A percentile compares a stretch with the other conserved stretches of the same genome.
phyloP scores from a whole-genome alignment of 1,140 invertebrate species.

The Melipona quadrifasciata region DNA sequence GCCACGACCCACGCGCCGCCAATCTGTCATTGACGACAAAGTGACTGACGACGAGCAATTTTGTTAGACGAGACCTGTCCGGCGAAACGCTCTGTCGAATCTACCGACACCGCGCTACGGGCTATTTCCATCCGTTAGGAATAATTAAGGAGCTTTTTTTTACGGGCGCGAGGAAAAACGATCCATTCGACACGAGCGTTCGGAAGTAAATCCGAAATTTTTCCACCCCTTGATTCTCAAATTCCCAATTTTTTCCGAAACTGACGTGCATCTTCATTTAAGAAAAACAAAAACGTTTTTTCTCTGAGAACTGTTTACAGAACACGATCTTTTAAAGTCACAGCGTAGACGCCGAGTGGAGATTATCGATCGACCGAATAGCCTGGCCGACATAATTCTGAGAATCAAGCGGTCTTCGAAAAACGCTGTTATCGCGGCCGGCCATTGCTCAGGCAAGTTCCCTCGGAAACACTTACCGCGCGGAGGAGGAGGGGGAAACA shows the following conservation, averaged over 20 bases:
- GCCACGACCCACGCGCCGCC: constrained; percentile 6
- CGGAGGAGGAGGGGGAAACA: not conserved
- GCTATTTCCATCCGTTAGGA: not conserved
- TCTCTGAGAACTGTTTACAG: too few relatives aligned
- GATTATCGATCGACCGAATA: not conserved
- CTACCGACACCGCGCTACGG: not conserved
- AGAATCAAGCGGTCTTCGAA: not conserved
- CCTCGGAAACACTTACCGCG: constrained; percentile 25
- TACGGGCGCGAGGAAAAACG: too few relatives aligned
- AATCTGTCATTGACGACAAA: constrained; percentile 26
- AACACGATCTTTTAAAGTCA: not conserved
- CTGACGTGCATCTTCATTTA: not conserved
- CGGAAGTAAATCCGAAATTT: too few relatives aligned
- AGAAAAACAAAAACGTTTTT: not conserved
- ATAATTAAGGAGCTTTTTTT: not conserved
- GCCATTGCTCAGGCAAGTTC: not conserved
- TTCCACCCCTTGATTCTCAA: too few relatives aligned
- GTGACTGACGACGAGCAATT: constrained; percentile 18
- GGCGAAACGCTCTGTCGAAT: not conserved
- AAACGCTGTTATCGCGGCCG: not conserved
- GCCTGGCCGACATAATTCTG: not conserved
- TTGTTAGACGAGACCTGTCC: not conserved
- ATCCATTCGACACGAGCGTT: too few relatives aligned
- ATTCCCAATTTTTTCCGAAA: too few relatives aligned
- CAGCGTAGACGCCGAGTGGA: not conserved